Conservation (phyloP, 2,888 invertebrate genomes). For the Stenodera caucasica region DNA sequence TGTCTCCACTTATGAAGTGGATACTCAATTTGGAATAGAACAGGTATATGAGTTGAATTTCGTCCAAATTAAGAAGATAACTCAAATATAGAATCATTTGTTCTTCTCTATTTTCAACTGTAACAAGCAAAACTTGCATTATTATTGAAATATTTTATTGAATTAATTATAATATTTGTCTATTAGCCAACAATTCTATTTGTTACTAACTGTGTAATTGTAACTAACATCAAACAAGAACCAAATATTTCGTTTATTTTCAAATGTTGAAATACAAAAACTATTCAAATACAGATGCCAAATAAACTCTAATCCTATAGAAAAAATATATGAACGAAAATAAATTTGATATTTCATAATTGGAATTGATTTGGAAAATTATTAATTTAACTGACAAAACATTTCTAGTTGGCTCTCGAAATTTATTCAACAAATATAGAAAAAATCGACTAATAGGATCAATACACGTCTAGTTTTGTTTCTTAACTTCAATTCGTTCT, state of each 20-base stretch:
- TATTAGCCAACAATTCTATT: constrained; percentile 1
- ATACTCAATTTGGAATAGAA: neutral
- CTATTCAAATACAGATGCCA: neutral
- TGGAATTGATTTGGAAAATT: too few species aligned
- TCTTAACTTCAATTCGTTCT: too few species aligned
- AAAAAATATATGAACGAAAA: too few species aligned
- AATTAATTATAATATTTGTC: neutral
- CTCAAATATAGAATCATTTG: neutral
- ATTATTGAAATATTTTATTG: neutral
- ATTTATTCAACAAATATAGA: too few species aligned
- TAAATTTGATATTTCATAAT: too few species aligned
- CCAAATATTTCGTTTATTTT: neutral
- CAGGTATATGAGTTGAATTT: neutral
- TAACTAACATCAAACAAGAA: constrained; percentile 1
- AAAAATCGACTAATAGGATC: too few species aligned
- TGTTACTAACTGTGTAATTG: neutral
- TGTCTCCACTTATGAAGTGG: neutral
- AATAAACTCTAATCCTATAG: neutral
- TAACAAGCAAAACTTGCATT: too few species aligned
- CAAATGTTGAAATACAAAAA: neutral
- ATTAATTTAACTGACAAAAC: too few species aligned
- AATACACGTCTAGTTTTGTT: too few species aligned
- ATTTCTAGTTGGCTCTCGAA: too few species aligned
- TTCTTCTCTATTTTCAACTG: too few species aligned
- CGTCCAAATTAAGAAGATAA: neutral